Evolutionary conservation across 2,797 vertebrate genomes (phyloP), one percentile per base, ranked within the genome.

Genomic region (Buphagus erythrorhynchus): DNA sequence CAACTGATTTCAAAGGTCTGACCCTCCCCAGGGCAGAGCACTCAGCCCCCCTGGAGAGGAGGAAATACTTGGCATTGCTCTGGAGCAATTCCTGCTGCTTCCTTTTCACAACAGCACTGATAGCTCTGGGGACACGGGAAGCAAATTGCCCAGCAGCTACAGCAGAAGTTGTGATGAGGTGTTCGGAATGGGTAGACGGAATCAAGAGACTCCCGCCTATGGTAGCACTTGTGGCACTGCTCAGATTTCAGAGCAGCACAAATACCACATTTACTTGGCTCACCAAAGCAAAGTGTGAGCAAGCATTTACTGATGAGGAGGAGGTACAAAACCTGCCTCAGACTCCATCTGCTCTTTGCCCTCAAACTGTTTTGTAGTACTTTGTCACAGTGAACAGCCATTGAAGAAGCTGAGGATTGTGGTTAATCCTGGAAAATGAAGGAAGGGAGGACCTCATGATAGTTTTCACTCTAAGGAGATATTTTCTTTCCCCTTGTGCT

Each of bases 401-500:
- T 8, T 2, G 9, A 78, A 82, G 57, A 79, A 75, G 66, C 61
- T 91, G 91, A 85, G 91, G 75, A 84, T 86, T 88, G 86, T 77
- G 81, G 87, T 92, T 87, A 83, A 95, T 89, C 73, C 75, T 52
- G 71, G 67, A 90, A 90, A 90, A 93, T 72, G 82, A 78, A 77
- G 57, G 45, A 71, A 88, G 33, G 45, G 52, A 86, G 28, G 58
- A 78, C 59, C 93, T 95, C 95, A 86, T 90, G 95, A 88, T 75
- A 96, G 40, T 78, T 95, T 90, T 80, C 65, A 49, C 40, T 45
- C 93, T 86, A 63, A 94, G 89, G 95, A 96, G 90, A 88, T 94
- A 96, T 94, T 94, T 93, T 95, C 89, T 95, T 97, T 95, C 91
- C 95, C 90, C 81, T 94, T 72, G 89, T 90, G 93, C 81, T 72